Base-by-base conservation (phyloP, 2,113 vertebrate genomes). In the rat (Rattus norvegicus) region DNA sequence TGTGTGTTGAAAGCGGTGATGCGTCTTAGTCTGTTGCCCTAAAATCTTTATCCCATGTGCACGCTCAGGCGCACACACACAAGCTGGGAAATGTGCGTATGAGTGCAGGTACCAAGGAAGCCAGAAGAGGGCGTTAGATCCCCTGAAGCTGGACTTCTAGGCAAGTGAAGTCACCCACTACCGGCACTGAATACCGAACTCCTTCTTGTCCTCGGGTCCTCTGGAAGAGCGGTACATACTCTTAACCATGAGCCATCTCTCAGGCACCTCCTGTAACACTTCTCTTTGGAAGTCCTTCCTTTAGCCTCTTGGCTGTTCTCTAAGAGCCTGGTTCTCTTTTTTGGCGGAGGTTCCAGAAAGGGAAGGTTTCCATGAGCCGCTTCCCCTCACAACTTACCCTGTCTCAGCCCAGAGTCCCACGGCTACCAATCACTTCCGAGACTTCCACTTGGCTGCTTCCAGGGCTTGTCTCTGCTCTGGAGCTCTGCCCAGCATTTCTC, bases 301-400 rank as follows among this genome's bases (percentile, higher is more conserved):
- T 81, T 0, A 7, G 75, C 20, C 14, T 95, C 24, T 20, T 63
- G 94, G 56, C 70, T 43, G 16, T 22, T 77, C 61, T 8, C 0
- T 19, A 77, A 89, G 73, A 59, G n/a, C 26, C 2, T 0, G 12
- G 65, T 16, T 61, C 63, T 73, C 56, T 70, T 36, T 91, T 47
- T 75, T 54, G 87, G 87, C 28, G 12, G 56, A 7, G 36, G 5
- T 12, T 52, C 65, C 49, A 39, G 24, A 36, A 36, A 72, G 20
- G 30, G 39, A 9, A 0, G 26, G 13, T 88, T 69, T 80, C 19
- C 49, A 9, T 0, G 0, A 1, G n/a, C 33, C 43, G 22, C 67
- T 76, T 1, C 26, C 13, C 5, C 54, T 43, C 0, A 16, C 10
- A 11, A 5, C 81, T 70, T 11, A 10, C 19, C 28, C 0, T 5